Evolutionary conservation across 2,797 vertebrate species (phyloP), one percentile per base, ranked within the genome.

Genomic region (Eulemur rubriventer): DNA sequence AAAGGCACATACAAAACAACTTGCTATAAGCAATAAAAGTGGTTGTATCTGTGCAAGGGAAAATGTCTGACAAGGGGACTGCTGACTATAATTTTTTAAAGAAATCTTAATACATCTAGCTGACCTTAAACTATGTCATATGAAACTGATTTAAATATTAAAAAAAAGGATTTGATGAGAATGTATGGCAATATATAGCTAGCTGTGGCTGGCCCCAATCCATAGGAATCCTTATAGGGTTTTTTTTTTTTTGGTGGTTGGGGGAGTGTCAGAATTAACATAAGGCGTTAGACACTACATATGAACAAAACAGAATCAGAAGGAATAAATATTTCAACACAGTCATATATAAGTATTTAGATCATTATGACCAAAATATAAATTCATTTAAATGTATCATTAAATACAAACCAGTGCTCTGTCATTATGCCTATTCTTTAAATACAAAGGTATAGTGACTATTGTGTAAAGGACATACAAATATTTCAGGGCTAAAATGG

Each of bases 401-500:
- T 93, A 30, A 75, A 33, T 88, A 76, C 7, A 82, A 89, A 76
- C 52, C 33, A 89, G 28, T 16, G 61, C 41, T 41, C 70, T n/a
- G 5, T 81, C n/a, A 59, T 52, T 57, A 50, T 30, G 35, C 18
- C 46, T 52, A 65, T 63, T 85, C 38, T 61, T 85, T 89, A 69
- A n/a, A 59, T 41, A 57, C 46, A 59, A 65, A 81, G 38, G n/a
- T 55, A 91, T 8, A 80, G 46, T 38, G 52, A 81, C 33, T 50
- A 43, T 12, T 84, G 28, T 52, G 28, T 52, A 93, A 82, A 86
- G 18, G 24, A 85, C 63, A 52, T 41, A 79, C 16, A 91, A 84
- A 72, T 81, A 94, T 46, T 81, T 89, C 79, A 94, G n/a, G 11
- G 33, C 57, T 50, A 93, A 90, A 96, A 81, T 85, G 24, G n/a